phyloP scores from a whole-genome alignment of 2,797 vertebrate genomes.

The Sandelia bainsii region DNA sequence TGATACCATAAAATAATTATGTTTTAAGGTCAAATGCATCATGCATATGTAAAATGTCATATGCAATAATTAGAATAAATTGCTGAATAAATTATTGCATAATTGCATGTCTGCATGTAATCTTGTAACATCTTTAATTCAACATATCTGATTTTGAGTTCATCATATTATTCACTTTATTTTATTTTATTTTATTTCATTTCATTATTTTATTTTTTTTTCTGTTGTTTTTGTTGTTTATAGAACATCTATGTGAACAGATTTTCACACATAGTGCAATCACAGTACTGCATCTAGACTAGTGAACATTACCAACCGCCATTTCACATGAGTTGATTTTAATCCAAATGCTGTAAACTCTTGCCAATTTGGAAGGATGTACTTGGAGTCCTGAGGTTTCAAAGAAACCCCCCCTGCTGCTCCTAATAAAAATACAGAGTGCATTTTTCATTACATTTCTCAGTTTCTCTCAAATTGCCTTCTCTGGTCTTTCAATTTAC shows the following conservation, averaged over 20 bases:
- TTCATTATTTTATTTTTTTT: no score
- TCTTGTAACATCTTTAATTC: conserved; percentile 10
- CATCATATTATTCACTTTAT: neutral
- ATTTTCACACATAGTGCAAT: conserved; percentile 15
- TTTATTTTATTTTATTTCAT: neutral
- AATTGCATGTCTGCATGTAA: neutral
- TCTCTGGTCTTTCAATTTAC: conserved; percentile 52
- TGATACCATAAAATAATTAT: neutral
- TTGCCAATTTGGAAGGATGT: conserved; percentile 45
- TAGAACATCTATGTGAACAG: neutral
- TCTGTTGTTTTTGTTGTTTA: no score
- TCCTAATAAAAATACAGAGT: conserved; percentile 33
- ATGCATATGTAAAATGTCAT: neutral
- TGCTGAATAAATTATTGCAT: neutral
- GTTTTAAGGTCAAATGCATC: neutral
- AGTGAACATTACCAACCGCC: conserved; percentile 19
- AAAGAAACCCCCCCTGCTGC: conserved; percentile 20
- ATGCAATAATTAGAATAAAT: conserved; percentile 2
- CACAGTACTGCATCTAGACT: conserved; percentile 19
- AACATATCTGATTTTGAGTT: conserved; percentile 3
- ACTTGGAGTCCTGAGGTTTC: conserved; percentile 38
- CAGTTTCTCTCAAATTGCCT: conserved; percentile 40
- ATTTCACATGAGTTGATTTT: conserved; percentile 40
- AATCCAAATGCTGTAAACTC: conserved; percentile 31
- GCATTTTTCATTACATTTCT: conserved; percentile 47